Evolutionary conservation across 92 coral and sea anemone species (phyloP).

Genomic region (Umimayanthus kanabou): DNA sequence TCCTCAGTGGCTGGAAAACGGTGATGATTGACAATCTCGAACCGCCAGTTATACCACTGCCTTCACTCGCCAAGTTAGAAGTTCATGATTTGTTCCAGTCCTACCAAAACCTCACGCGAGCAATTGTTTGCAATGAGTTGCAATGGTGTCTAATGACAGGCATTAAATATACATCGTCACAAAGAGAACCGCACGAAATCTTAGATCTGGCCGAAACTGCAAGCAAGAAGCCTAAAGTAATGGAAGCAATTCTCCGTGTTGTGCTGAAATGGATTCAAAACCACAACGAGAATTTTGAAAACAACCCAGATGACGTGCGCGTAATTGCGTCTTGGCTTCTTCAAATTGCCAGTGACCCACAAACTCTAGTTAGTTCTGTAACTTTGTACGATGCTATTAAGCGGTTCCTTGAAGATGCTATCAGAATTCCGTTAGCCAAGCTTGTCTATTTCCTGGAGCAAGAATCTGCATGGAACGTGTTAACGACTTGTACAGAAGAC

Average conservation of each 20-base stretch:
- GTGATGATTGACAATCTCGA: conserved; percentile 50
- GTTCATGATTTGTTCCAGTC: conserved; percentile 35
- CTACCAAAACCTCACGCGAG: neutral
- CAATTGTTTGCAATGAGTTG: conserved; percentile 46
- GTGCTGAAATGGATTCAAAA: conserved; percentile 41
- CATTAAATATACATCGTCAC: conserved; percentile 22
- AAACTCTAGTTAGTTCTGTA: too few relatives aligned
- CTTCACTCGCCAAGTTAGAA: conserved; percentile 10
- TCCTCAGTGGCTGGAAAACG: conserved; percentile 45
- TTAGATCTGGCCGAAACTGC: neutral
- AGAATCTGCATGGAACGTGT: conserved; percentile 17
- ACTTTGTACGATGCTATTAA: neutral
- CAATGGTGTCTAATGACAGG: conserved; percentile 55
- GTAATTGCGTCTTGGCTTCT: too few relatives aligned
- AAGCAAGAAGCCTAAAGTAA: conserved; percentile 15
- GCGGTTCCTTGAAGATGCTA: conserved; percentile 17
- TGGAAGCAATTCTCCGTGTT: conserved; percentile 34
- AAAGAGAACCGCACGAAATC: conserved; percentile 9
- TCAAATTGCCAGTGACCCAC: too few relatives aligned
- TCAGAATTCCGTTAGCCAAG: conserved; percentile 46
- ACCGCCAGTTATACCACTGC: conserved; percentile 40
- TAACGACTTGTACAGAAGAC: neutral
- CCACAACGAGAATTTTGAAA: neutral
- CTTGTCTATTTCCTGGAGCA: conserved; percentile 13
- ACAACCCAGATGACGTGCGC: too few relatives aligned